Evolutionary conservation across 30 jellyfish, hydroid and myxozoan species (phyloP), one percentile per base, ranked within the genome.

Genomic region (Hydractinia symbiolongicarpus): DNA sequence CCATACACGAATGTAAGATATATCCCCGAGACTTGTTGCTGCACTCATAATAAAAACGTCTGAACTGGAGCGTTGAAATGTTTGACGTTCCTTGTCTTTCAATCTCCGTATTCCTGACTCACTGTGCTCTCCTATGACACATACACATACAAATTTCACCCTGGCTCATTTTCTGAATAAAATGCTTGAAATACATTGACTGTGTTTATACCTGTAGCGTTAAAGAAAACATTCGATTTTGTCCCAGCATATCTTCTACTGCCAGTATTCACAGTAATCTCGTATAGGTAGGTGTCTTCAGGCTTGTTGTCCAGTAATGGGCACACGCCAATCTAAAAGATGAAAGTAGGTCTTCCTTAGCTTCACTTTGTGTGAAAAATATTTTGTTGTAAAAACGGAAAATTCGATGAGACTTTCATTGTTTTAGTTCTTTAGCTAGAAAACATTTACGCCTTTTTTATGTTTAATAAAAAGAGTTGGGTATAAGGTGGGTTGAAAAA

Each of bases 21-120:
- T 73, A 56, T 88, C 99, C 40, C 99, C 99, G 60, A 93, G 75
- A 5, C 90, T 56, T 17, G 75, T 61, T 60, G 81, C 94, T 4
- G 99, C 84, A 11, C 94, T 84, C 92, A 93, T 89, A n/a, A 93
- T 80, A 69, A 93, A 93, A 44, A 87, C 89, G 68, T 93, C 99
- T 7, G 96, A 93, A 62, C 96, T 88, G 83, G 73, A 74, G 61
- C 84, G 79, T 58, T 83, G 96, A 74, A 93, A 93, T 15, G 96
- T 83, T 21, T 80, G 62, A 21, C 96, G 77, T 60, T 93, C 95
- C 19, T 96, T 90, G 72, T 87, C 99, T 67, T 87, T 88, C 61
- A 93, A 62, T 76, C 84, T 94, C 4, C 96, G 88, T 57, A 88
- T 75, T 6, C 84, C 88, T 8, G 95, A 81, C 54, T 93, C 99